These are phyloP conservation scores for Thamnophis sirtalis DNA, from an alignment of 2,113 vertebrate species.

Conservation along the genomic window DNA sequence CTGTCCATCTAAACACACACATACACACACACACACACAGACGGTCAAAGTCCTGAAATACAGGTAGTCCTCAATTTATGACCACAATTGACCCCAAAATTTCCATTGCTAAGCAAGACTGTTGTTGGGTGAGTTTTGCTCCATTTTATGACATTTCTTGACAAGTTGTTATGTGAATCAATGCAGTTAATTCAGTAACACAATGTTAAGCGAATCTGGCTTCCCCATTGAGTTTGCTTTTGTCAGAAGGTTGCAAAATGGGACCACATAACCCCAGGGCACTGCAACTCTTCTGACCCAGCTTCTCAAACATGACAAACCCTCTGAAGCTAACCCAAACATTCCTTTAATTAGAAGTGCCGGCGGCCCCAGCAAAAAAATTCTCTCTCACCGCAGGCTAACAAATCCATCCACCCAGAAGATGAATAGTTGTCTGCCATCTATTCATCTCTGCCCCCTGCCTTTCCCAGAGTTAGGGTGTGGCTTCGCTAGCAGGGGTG, in stretches of 20 bases:
- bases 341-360: no score
- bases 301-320: no score
- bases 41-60: background rate
- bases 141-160: background rate
- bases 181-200: background rate
- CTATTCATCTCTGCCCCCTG: no score
- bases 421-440: no score
- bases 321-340: no score
- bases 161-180: background rate
- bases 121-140: background rate
- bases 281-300: no score
- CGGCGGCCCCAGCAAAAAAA: no score
- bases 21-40: no score
- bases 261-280: background rate
- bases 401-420: no score
- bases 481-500: no score
- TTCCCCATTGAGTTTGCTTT: background rate
- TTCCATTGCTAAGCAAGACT: background rate
- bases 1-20: background rate
- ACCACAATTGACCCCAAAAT: background rate
- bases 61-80: background rate
- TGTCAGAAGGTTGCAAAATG: background rate
- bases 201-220: background rate
- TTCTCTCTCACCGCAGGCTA: no score
- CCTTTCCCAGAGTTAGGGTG: no score